Evolutionary conservation across 2,797 vertebrate species (phyloP), one percentile per base, ranked within the genome.

Genomic region (Gadopsis bispinosus): DNA sequence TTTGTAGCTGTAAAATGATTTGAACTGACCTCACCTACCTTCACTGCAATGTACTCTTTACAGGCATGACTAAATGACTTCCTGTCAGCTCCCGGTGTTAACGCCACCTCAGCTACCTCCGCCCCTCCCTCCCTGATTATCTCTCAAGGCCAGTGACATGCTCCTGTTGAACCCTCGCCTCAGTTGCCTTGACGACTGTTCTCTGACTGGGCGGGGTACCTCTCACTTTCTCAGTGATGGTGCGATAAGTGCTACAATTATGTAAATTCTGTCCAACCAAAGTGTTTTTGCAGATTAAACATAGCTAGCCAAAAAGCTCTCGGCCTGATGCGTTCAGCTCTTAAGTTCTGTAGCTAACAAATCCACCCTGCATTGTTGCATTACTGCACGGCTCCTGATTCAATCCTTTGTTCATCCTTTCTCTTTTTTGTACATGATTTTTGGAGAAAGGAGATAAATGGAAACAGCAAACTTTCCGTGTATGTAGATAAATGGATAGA

Each of bases 231-330:
- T 88, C 86, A 50, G 80, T 84, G 91, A 93, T 93, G 83, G 90
- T 35, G 63, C 43, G 89, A 94, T 95, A 95, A 96, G 94, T 95
- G 93, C 91, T 86, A 87, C 92, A 95, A 95, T 96, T 95, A 96
- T 95, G 95, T 92, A 93, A 95, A 96, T 96, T 85, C 54, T 78
- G 77, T 75, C 69, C 82, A 77, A 83, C 77, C 71, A 89, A 91
- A 93, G 89, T 92, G 94, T 89, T 93, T 91, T 88, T 87, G 65
- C 69, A 90, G 84, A 92, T 91, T 84, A 78, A 79, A 88, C 84
- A 80, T 70, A 83, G 81, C 65, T 59, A 73, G 81, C 76, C 87
- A 74, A 81, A 80, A 76, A 73, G 78, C 84, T 71, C 62, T 59
- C 16, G 11, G 54, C 29, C 29, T 5, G 9, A 50, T 63, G 71